A percentile compares a stretch with the other conserved stretches of the same genome.
phyloP scores from a whole-genome alignment of 2,113 vertebrate species.

The Oryzias javanicus region DNA sequence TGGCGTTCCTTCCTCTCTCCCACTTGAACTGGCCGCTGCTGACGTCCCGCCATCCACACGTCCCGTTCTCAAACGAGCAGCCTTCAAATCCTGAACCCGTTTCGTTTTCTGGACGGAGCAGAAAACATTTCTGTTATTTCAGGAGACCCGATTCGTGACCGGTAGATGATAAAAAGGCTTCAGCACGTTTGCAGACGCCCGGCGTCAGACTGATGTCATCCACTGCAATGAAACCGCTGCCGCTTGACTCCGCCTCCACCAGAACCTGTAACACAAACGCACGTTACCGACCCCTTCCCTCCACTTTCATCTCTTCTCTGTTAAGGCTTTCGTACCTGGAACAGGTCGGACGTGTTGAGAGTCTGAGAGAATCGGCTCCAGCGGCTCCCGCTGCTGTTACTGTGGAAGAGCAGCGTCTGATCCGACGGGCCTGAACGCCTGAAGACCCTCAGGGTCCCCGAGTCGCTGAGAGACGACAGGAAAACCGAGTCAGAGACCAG shows the following conservation, averaged over 20 bases:
- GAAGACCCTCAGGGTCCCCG: constrained; percentile 54
- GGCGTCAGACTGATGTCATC: constrained; percentile 72
- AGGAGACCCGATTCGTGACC: not conserved
- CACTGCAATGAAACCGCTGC: constrained; percentile 67
- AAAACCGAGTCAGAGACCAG: not conserved
- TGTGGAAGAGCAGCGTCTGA: constrained; percentile 47
- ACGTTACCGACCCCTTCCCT: not conserved
- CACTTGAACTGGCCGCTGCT: constrained; percentile 71
- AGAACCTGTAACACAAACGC: constrained; percentile 52
- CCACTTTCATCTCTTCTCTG: not conserved
- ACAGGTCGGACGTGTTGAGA: constrained; percentile 39
- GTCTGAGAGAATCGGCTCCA: constrained; percentile 65
- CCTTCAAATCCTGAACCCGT: constrained; percentile 56
- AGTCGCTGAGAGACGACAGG: constrained; percentile 48
- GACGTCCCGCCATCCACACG: constrained; percentile 70
- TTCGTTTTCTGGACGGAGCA: constrained; percentile 48
- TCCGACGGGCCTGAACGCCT: constrained; percentile 31
- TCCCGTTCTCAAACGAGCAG: constrained; percentile 73
- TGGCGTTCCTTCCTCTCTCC: constrained; percentile 58
- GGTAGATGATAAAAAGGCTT: not conserved
- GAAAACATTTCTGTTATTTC: not conserved
- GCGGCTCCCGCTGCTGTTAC: constrained; percentile 28
- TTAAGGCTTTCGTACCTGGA: constrained; percentile 58
- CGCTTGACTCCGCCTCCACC: constrained; percentile 62
- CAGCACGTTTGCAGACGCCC: constrained; percentile 68